phyloP scores from a whole-genome alignment of 2,797 vertebrate genomes.

The Coregonus ussuriensis region DNA sequence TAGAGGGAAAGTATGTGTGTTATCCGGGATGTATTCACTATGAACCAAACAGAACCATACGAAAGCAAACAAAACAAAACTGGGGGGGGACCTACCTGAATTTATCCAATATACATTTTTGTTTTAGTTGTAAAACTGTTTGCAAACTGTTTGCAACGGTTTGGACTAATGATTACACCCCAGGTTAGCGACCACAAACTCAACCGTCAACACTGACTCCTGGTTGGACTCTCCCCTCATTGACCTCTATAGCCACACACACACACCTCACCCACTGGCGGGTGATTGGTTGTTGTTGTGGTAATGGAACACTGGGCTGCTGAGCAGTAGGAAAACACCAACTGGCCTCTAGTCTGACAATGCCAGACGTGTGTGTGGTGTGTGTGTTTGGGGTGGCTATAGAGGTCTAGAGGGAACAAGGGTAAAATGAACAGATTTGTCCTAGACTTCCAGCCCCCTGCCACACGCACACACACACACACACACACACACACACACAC shows the following conservation, averaged over 20 bases:
- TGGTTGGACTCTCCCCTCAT: constrained; percentile 3
- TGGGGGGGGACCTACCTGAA: too few species aligned
- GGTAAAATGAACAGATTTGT: background rate
- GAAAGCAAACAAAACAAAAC: too few species aligned
- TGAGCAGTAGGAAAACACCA: constrained; percentile 72
- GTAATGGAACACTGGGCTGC: constrained; percentile 71
- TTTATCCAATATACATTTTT: too few species aligned
- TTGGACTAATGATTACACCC: too few species aligned
- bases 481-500: constrained; percentile 24
- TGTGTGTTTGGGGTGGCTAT: background rate
- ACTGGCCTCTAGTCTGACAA: constrained; percentile 58
- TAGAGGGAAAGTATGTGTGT: background rate
- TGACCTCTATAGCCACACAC: constrained; percentile 8
- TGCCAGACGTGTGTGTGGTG: constrained; percentile 15
- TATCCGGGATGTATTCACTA: too few species aligned
- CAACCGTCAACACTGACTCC: background rate
- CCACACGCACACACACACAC: constrained; percentile 13
- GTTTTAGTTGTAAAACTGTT: too few species aligned
- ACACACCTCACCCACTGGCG: constrained; percentile 45
- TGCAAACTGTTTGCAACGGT: too few species aligned
- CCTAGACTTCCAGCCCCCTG: background rate
- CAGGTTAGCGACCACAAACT: background rate
- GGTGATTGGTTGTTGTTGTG: constrained; percentile 76
- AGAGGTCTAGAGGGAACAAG: constrained; percentile 11
- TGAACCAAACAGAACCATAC: too few species aligned